phyloP scores from a whole-genome alignment of 1,140 invertebrate genomes.

The Papilio polytes region DNA sequence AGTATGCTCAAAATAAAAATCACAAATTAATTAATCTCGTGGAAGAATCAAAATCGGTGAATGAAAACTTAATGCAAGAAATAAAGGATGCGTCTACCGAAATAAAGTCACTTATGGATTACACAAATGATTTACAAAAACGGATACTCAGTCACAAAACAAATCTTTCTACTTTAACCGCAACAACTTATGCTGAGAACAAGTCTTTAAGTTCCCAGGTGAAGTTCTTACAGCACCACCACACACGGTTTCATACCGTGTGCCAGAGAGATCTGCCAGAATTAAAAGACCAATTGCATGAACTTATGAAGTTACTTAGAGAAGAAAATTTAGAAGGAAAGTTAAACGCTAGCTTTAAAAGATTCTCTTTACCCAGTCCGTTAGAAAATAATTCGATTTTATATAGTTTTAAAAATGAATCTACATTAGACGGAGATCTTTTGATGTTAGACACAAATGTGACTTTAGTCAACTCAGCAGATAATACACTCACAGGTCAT shows the following conservation, averaged over 20 bases:
- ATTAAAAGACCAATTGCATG: slow-evolving; percentile 67
- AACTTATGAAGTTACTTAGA: slow-evolving; percentile 64
- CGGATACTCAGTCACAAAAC: slow-evolving; percentile 72
- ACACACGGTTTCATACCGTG: slow-evolving; percentile 67
- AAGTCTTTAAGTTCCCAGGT: slow-evolving; percentile 72
- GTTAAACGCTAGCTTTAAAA: slow-evolving; percentile 61
- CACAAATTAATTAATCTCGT: slow-evolving; percentile 47
- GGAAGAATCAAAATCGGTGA: slow-evolving; percentile 53
- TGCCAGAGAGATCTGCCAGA: slow-evolving; percentile 75
- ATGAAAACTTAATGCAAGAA: slow-evolving; percentile 57
- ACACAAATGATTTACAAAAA: slow-evolving; percentile 69
- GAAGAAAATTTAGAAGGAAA: slow-evolving; percentile 49
- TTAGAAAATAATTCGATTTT: slow-evolving; percentile 58
- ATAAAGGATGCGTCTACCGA: slow-evolving; percentile 61
- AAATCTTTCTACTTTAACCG: slow-evolving; percentile 77
- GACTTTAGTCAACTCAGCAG: slow-evolving; percentile 63
- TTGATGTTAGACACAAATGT: slow-evolving; percentile 78
- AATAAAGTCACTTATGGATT: slow-evolving; percentile 63
- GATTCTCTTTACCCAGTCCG: slow-evolving; percentile 62
- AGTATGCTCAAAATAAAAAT: slow-evolving; percentile 55
- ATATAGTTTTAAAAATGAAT: slow-evolving; percentile 68
- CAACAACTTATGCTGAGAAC: slow-evolving; percentile 78
- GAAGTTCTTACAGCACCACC: slow-evolving; percentile 70
- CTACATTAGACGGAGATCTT: slow-evolving; percentile 72
- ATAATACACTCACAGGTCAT: slow-evolving; percentile 64